These are phyloP conservation scores for Rhinatrema bivittatum DNA, from an alignment of 2,797 vertebrate species.

Conservation along the genomic window DNA sequence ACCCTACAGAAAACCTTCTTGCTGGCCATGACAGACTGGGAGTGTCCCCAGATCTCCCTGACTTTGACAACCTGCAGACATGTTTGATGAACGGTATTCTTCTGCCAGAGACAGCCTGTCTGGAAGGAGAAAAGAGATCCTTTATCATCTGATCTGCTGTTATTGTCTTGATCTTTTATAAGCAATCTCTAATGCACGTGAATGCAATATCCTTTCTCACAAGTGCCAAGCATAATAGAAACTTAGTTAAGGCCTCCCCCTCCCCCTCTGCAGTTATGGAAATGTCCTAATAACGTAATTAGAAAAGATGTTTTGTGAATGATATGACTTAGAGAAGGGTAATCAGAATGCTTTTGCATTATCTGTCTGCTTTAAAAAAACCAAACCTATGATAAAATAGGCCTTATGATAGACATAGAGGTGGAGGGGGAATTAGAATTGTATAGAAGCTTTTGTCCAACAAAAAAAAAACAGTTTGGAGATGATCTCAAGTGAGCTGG, in stretches of 20 bases:
- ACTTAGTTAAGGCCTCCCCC: slow-evolving; percentile 60
- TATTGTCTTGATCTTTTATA: slow-evolving; percentile 75
- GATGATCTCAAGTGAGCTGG: slow-evolving; percentile 18
- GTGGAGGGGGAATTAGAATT: slow-evolving; percentile 37
- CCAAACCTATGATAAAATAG: slow-evolving; percentile 46
- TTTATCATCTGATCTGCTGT: slow-evolving; percentile 68
- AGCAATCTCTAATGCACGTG: slow-evolving; percentile 69
- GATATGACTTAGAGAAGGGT: slow-evolving; percentile 51
- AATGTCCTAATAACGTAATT: slow-evolving; percentile 62
- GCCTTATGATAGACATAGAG: slow-evolving; percentile 38
- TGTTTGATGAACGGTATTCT: slow-evolving; percentile 86
- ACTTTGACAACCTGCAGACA: slow-evolving; percentile 94
- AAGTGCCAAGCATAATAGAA: slow-evolving; percentile 72
- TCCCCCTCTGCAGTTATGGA: slow-evolving; percentile 61
- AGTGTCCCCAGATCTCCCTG: slow-evolving; percentile 64
- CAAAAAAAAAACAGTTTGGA: slow-evolving; percentile 51
- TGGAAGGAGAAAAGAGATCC: slow-evolving; percentile 70
- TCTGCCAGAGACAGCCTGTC: slow-evolving; percentile 80
- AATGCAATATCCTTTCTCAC: slow-evolving; percentile 72
- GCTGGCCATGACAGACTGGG: slow-evolving; percentile 73
- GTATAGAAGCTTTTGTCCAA: slow-evolving; percentile 45
- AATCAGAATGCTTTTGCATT: slow-evolving; percentile 60
- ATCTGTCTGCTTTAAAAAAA: slow-evolving; percentile 56
- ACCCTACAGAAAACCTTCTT: slow-evolving; percentile 81
- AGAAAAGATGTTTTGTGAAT: slow-evolving; percentile 65